Percentiles rank a stretch among this genome's conserved stretches.
phyloP scores from a whole-genome alignment of 1,140 invertebrate species.

The Meteorus sp. region DNA sequence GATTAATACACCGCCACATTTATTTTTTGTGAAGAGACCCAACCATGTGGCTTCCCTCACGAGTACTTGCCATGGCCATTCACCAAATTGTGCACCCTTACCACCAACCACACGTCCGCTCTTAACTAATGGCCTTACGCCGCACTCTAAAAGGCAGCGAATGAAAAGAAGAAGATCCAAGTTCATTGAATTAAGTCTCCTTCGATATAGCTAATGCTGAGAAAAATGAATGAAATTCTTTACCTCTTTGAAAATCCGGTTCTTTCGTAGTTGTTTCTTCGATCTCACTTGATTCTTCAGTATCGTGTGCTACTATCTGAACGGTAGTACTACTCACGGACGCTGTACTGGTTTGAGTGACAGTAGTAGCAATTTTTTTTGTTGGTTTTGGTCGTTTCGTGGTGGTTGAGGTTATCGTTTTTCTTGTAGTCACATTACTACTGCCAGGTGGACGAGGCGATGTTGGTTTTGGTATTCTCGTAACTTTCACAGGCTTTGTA shows the following conservation, averaged over 20 bases:
- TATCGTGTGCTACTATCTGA: not conserved
- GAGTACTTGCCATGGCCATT: conserved; percentile 93
- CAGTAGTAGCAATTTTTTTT: conserved; percentile 41
- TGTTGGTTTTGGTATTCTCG: conserved; percentile 39
- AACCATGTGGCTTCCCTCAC: conserved; percentile 91
- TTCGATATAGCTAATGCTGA: not conserved
- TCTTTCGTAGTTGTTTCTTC: not conserved
- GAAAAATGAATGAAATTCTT: too few relatives aligned
- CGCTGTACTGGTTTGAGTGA: conserved; percentile 1
- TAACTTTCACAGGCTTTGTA: conserved; percentile 46
- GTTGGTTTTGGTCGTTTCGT: conserved; percentile 46
- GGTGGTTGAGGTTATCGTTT: conserved; percentile 36
- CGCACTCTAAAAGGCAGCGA: conserved; percentile 70
- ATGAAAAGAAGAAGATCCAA: not conserved
- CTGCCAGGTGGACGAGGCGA: not conserved
- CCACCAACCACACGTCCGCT: conserved; percentile 87
- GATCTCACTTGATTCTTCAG: too few relatives aligned
- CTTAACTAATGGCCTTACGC: conserved; percentile 78
- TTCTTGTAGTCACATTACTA: conserved; percentile 35
- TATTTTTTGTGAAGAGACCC: conserved; percentile 93
- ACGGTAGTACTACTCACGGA: conserved; percentile 42
- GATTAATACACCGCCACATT: conserved; percentile 91
- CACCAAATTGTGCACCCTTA: conserved; percentile 80
- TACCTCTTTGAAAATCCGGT: not conserved
- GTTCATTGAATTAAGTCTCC: not conserved